Percentiles rank a stretch among this genome's conserved stretches.
These are phyloP conservation scores for Umimayanthus chanpuru DNA, from an alignment of 92 coral and sea anemone species.

Conservation along the genomic window DNA sequence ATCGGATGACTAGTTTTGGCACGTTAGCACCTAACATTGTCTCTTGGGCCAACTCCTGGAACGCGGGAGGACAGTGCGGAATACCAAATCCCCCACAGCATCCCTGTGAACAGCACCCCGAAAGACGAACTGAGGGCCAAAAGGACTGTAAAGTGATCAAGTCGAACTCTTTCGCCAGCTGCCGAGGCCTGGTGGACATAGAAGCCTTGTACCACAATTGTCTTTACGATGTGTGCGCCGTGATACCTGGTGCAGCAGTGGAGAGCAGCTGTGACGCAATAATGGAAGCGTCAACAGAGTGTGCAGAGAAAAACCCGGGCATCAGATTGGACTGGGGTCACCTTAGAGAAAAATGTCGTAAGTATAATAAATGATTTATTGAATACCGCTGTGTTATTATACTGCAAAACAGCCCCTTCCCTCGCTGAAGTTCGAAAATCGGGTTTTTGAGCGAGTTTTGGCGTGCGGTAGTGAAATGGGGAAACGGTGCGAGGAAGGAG, in stretches of 20 bases:
- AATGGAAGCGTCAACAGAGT: slow-evolving; percentile 36
- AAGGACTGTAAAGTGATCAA: slow-evolving; percentile 50
- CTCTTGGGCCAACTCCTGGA: slow-evolving; percentile 39
- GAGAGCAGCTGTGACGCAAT: slow-evolving; percentile 51
- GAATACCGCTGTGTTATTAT: too few relatives aligned
- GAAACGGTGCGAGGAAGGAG: too few relatives aligned
- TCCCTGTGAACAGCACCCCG: slow-evolving; percentile 46
- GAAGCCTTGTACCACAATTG: slow-evolving; percentile 43
- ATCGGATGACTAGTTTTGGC: slow-evolving; percentile 11
- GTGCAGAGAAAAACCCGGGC: slow-evolving; percentile 22
- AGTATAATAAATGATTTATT: neutral
- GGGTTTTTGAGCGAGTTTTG: too few relatives aligned
- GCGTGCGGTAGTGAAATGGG: too few relatives aligned
- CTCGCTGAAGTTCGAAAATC: too few relatives aligned
- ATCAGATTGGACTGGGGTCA: slow-evolving; percentile 44
- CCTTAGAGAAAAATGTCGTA: slow-evolving; percentile 45
- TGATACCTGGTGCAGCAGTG: neutral
- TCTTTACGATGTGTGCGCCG: slow-evolving; percentile 49
- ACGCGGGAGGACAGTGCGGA: slow-evolving; percentile 35
- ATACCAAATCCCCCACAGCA: slow-evolving; percentile 30
- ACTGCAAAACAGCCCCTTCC: too few relatives aligned
- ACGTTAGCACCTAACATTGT: neutral
- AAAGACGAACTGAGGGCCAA: slow-evolving; percentile 29
- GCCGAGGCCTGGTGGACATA: slow-evolving; percentile 26
- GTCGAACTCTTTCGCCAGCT: slow-evolving; percentile 15